Evolutionary conservation across 2,888 invertebrate genomes (phyloP).

Genomic region (Lepidochrysops patricia): DNA sequence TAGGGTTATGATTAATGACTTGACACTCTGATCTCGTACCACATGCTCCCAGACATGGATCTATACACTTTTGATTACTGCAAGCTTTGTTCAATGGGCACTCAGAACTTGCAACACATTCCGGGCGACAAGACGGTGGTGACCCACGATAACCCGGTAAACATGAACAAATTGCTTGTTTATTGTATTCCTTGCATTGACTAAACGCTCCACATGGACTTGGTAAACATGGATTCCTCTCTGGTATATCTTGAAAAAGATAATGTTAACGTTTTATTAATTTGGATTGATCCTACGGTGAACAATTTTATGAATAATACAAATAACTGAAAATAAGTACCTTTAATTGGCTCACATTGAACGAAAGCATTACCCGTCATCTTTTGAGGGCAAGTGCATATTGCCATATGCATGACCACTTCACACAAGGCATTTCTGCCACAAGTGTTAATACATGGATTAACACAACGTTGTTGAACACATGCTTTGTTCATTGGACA

Average conservation of each 20-base stretch:
- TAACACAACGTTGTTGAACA: conserved; percentile 79
- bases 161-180: conserved; percentile 81
- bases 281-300: background rate
- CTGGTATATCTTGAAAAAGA: conserved; percentile 45
- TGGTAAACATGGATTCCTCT: conserved; percentile 75
- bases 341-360: conserved; percentile 74
- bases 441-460: conserved; percentile 85
- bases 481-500: conserved; percentile 81
- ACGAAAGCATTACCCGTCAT: conserved; percentile 83
- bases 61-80: conserved; percentile 79
- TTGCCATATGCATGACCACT: conserved; percentile 84
- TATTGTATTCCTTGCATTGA: conserved; percentile 75
- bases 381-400: conserved; percentile 82
- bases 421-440: conserved; percentile 82
- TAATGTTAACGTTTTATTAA: conserved; percentile 9
- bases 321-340: conserved; percentile 34
- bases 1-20: conserved; percentile 84
- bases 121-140: conserved; percentile 81
- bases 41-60: conserved; percentile 86
- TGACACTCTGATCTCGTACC: conserved; percentile 82
- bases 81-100: conserved; percentile 82
- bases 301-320: background rate
- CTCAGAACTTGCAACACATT: conserved; percentile 82
- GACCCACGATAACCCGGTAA: conserved; percentile 77
- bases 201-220: conserved; percentile 78